phyloP scores from a whole-genome alignment of 2,113 vertebrate species.

The Lamprologus speciosus region DNA sequence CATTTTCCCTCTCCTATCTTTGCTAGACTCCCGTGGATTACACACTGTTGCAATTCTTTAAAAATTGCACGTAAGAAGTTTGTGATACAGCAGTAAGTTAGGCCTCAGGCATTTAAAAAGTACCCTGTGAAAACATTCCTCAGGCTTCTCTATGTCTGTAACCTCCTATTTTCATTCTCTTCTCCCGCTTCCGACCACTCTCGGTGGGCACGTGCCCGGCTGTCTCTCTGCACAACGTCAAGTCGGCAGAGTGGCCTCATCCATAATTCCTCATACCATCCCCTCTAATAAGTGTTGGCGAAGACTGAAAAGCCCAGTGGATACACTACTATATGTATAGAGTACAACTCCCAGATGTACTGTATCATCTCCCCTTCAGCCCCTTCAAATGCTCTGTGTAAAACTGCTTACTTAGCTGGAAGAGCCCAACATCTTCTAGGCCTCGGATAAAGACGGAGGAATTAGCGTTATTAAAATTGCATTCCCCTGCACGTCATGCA shows the following conservation, averaged over 20 bases:
- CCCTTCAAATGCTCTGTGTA: not conserved
- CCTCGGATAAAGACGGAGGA: not conserved
- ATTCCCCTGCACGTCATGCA: not conserved
- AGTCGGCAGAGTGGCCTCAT: slow-evolving; percentile 7
- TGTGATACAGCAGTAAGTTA: not conserved
- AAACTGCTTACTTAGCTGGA: slow-evolving; percentile 25
- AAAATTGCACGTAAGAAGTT: not conserved
- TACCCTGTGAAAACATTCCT: not conserved
- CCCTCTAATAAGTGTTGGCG: not conserved
- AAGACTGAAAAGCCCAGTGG: not conserved
- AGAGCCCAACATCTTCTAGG: not conserved
- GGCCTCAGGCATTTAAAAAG: not conserved
- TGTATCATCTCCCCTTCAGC: not conserved
- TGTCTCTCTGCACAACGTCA: not conserved
- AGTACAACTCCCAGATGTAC: not conserved
- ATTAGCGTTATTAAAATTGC: slow-evolving; percentile 41
- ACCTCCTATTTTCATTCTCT: not conserved
- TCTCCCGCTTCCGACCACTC: not conserved
- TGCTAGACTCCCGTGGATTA: not conserved
- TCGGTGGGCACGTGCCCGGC: not conserved
- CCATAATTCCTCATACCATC: slow-evolving; percentile 24
- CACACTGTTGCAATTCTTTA: not conserved
- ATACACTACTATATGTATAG: not conserved
- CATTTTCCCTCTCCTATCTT: not conserved
- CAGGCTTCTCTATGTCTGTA: not conserved